These are phyloP conservation scores for Panagrolaimus sp. DNA, from an alignment of 1,140 invertebrate genomes.

Conservation along the genomic window DNA sequence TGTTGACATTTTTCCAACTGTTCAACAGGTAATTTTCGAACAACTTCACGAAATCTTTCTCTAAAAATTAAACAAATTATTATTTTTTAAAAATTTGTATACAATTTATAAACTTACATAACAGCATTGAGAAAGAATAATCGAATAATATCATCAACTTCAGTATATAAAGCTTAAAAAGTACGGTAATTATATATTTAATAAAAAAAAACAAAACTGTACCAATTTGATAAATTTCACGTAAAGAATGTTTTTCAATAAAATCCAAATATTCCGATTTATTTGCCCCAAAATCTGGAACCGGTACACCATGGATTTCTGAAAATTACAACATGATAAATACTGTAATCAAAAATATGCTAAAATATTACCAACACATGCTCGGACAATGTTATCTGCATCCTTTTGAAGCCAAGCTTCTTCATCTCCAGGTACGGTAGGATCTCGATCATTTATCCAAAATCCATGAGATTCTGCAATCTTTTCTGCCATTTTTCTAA, in stretches of 20 bases:
- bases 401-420: not conserved
- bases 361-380: too few species aligned
- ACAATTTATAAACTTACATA: not conserved
- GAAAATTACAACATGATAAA: too few species aligned
- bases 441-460: not conserved
- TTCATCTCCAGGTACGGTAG: not conserved
- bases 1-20: not conserved
- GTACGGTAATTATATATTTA: too few species aligned
- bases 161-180: not conserved
- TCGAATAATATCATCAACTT: not conserved
- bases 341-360: too few species aligned
- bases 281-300: not conserved
- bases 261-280: not conserved
- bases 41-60: not conserved
- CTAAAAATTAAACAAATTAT: too few species aligned
- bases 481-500: constrained; percentile 1
- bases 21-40: not conserved
- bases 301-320: too few species aligned
- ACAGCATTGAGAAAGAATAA: constrained; percentile 8
- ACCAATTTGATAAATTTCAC: constrained; percentile 2
- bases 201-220: too few species aligned
- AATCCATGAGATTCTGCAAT: constrained; percentile 4
- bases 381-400: not conserved
- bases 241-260: not conserved
- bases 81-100: not conserved